Evolutionary conservation across 2,888 invertebrate genomes (phyloP).

Genomic region (Tetragonisca angustula): DNA sequence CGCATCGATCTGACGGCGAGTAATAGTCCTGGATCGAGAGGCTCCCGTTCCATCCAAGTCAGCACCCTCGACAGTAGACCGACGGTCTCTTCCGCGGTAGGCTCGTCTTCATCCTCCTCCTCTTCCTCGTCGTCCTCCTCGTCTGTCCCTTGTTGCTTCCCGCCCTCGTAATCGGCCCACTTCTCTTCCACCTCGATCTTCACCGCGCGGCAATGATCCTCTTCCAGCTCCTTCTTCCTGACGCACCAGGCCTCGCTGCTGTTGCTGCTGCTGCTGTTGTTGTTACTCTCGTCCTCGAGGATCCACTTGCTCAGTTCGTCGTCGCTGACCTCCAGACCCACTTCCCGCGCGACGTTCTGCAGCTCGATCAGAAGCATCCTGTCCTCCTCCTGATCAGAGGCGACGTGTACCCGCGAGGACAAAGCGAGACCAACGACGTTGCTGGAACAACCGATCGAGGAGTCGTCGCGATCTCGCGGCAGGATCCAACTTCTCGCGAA

Average conservation of each 20-base stretch:
- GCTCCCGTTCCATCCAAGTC: slow-evolving; percentile 85
- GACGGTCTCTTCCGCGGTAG: slow-evolving; percentile 83
- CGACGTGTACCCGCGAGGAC: slow-evolving; percentile 58
- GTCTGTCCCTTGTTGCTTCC: slow-evolving; percentile 44
- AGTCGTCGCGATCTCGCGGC: slow-evolving; percentile 71
- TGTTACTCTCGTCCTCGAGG: slow-evolving; percentile 72
- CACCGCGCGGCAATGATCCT: slow-evolving; percentile 60
- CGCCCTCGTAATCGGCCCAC: slow-evolving; percentile 63
- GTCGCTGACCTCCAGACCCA: slow-evolving; percentile 74
- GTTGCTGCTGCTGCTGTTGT: slow-evolving; percentile 62
- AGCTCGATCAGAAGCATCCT: slow-evolving; percentile 71
- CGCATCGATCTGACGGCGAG: slow-evolving; percentile 81
- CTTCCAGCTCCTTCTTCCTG: slow-evolving; percentile 69
- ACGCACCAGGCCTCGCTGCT: slow-evolving; percentile 59
- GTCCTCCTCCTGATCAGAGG: slow-evolving; percentile 70
- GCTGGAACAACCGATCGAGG: slow-evolving; percentile 3
- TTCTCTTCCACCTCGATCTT: slow-evolving; percentile 69
- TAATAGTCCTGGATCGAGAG: slow-evolving; percentile 83
- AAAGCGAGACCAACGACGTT: slow-evolving; percentile 35
- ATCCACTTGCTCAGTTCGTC: slow-evolving; percentile 76
- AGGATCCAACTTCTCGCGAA: slow-evolving; percentile 82
- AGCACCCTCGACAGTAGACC: slow-evolving; percentile 83
- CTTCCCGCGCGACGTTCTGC: slow-evolving; percentile 72
- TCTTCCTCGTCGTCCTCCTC: slow-evolving; percentile 64
- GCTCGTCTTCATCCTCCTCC: slow-evolving; percentile 71